These are phyloP conservation scores for Trachelus tabidus DNA, from an alignment of 2,888 invertebrate genomes.

Conservation along the genomic window DNA sequence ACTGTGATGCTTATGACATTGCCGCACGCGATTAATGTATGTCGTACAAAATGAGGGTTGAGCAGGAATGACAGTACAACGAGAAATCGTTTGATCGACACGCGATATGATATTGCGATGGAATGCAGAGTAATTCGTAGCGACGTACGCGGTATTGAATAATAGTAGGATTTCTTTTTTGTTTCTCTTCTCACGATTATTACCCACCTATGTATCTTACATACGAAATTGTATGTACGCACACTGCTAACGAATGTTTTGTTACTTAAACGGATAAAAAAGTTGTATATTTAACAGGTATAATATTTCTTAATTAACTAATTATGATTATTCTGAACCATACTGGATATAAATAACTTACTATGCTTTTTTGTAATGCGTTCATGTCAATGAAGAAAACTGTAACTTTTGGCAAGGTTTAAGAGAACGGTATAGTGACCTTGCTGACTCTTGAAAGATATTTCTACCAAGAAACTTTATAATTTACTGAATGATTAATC, in stretches of 20 bases:
- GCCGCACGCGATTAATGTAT: background rate
- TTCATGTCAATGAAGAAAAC: background rate
- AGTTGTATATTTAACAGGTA: background rate
- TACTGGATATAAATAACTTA: background rate
- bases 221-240: background rate
- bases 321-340: background rate
- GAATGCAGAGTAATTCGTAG: background rate
- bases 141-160: background rate
- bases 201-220: background rate
- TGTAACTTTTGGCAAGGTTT: background rate
- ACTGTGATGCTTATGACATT: background rate
- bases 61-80: background rate
- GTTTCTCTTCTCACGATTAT: background rate
- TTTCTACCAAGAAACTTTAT: background rate
- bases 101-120: background rate
- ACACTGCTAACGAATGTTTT: background rate
- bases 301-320: background rate
- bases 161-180: background rate
- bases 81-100: background rate
- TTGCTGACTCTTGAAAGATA: background rate
- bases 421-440: background rate
- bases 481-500: background rate
- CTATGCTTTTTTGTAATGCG: background rate
- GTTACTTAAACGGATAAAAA: background rate
- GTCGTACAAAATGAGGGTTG: background rate